These are phyloP conservation scores for Temnothorax longispinosus DNA, from an alignment of 1,140 invertebrate species.

Conservation along the genomic window DNA sequence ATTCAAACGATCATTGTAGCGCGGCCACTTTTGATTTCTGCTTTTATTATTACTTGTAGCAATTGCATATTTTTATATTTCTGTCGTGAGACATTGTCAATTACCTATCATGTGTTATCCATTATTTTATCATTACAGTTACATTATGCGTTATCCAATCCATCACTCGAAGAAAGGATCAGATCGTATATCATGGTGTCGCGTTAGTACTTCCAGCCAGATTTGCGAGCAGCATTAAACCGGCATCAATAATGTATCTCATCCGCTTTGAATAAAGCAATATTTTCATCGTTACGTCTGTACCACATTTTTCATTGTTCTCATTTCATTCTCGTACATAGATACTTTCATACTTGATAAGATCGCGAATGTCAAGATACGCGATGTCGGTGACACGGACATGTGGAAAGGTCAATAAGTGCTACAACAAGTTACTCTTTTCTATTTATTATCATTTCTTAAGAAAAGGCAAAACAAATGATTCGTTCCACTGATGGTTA, in stretches of 20 bases:
- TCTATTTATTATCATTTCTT: background rate
- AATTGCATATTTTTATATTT: background rate
- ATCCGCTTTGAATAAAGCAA: conserved; percentile 56
- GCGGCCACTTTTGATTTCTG: background rate
- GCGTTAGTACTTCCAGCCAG: conserved; percentile 45
- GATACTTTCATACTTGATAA: background rate
- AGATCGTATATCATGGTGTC: conserved; percentile 44
- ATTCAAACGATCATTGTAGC: background rate
- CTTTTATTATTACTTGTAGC: background rate
- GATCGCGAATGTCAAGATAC: background rate
- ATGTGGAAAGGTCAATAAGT: background rate
- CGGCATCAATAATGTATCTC: conserved; percentile 28
- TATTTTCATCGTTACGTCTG: conserved; percentile 30
- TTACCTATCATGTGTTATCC: conserved; percentile 46
- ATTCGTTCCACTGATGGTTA: background rate
- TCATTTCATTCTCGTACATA: conserved; percentile 19
- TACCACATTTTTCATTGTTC: conserved; percentile 24
- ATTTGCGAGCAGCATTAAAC: conserved; percentile 40
- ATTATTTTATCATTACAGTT: conserved; percentile 57
- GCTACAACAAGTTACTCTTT: background rate
- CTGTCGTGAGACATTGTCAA: background rate
- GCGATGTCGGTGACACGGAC: background rate
- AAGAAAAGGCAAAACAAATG: background rate
- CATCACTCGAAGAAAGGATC: conserved; percentile 50
- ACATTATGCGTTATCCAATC: conserved; percentile 48